A percentile compares a stretch with the other conserved stretches of the same genome.
phyloP scores from a whole-genome alignment of 2,888 invertebrate genomes.

The Mechanitis messenoides region DNA sequence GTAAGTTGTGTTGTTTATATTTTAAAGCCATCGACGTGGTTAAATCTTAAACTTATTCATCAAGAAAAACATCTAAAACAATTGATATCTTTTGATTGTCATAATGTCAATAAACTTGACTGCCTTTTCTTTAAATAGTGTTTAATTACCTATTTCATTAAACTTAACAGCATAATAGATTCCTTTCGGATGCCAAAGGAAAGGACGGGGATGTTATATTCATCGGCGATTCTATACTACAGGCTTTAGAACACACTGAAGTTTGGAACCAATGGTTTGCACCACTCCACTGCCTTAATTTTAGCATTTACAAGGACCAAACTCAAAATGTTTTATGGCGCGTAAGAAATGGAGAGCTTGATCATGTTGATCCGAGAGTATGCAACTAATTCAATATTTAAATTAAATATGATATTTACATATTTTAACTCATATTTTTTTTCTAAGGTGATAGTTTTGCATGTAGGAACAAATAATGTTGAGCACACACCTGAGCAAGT shows the following conservation, averaged over 20 bases:
- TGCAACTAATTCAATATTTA: neutral
- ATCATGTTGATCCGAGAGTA: constrained; percentile 92
- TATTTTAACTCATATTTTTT: constrained; percentile 8
- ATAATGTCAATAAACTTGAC: too few species aligned
- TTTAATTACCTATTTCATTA: neutral
- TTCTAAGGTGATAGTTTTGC: constrained; percentile 86
- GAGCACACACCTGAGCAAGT: constrained; percentile 87
- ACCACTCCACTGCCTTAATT: constrained; percentile 93
- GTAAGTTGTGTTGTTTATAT: constrained; percentile 46
- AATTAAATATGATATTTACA: constrained; percentile 1
- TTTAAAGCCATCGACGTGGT: constrained; percentile 28
- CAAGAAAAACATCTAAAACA: too few species aligned
- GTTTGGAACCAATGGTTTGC: constrained; percentile 94
- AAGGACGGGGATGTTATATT: constrained; percentile 95
- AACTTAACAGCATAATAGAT: constrained; percentile 86
- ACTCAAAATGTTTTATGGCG: constrained; percentile 94
- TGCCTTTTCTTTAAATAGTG: too few species aligned
- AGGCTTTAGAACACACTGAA: constrained; percentile 88
- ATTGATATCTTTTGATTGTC: too few species aligned
- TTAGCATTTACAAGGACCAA: constrained; percentile 91
- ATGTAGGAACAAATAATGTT: constrained; percentile 93
- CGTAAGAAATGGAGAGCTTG: constrained; percentile 91
- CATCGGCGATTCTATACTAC: constrained; percentile 91
- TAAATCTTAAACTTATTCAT: constrained; percentile 10
- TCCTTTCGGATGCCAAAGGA: constrained; percentile 88